phyloP scores from a whole-genome alignment of 2,888 invertebrate species.

The Phania funesta region DNA sequence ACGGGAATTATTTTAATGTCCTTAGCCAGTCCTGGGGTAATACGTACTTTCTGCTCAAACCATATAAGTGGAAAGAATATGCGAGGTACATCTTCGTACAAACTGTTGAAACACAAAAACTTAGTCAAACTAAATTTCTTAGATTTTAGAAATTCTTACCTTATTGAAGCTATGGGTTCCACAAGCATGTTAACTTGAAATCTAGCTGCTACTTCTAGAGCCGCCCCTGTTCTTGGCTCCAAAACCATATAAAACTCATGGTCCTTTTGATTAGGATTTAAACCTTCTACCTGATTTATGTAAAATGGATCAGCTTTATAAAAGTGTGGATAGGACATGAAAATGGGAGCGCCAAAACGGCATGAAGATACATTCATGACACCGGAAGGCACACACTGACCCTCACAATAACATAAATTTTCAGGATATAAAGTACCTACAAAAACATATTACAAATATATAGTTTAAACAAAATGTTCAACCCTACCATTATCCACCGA shows the following conservation, averaged over 20 bases:
- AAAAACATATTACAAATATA: background rate
- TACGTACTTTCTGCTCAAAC: slow-evolving; percentile 86
- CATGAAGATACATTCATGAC: slow-evolving; percentile 89
- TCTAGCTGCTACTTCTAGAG: slow-evolving; percentile 87
- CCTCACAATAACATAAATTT: slow-evolving; percentile 88
- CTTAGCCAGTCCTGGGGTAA: slow-evolving; percentile 82
- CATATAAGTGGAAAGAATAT: slow-evolving; percentile 89
- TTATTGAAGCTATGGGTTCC: slow-evolving; percentile 84
- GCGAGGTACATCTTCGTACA: slow-evolving; percentile 85
- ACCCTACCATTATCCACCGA: slow-evolving; percentile 85
- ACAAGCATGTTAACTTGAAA: slow-evolving; percentile 90
- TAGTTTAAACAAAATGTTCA: background rate
- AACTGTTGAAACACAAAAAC: slow-evolving; percentile 79
- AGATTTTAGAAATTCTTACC: slow-evolving; percentile 81
- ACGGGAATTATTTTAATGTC: slow-evolving; percentile 82
- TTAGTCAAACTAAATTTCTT: background rate
- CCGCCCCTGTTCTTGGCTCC: slow-evolving; percentile 88
- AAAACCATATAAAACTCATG: slow-evolving; percentile 89
- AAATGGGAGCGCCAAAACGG: slow-evolving; percentile 90
- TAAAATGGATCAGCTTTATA: slow-evolving; percentile 87
- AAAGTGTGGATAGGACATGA: slow-evolving; percentile 92
- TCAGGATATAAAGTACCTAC: slow-evolving; percentile 83
- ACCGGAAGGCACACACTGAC: slow-evolving; percentile 87
- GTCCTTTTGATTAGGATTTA: slow-evolving; percentile 84
- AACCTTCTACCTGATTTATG: slow-evolving; percentile 84